phyloP scores from a whole-genome alignment of 2,888 invertebrate genomes.

The Acanthoscelides obtectus region DNA sequence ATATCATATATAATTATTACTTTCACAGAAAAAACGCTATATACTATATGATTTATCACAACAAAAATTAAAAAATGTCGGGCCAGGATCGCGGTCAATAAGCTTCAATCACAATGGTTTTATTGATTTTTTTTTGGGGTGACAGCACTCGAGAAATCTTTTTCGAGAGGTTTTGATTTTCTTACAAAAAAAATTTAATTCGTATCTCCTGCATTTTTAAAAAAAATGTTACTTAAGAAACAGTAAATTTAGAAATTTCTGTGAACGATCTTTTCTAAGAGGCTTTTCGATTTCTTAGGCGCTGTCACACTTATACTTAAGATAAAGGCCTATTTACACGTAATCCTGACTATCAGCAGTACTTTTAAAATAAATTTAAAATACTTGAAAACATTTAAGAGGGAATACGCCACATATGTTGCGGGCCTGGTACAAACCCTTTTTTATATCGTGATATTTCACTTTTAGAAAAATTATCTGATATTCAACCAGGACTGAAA shows the following conservation, averaged over 20 bases:
- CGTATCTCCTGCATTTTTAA: neutral
- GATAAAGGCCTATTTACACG: constrained; percentile 10
- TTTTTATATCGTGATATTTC: too few relatives aligned
- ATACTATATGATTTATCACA: constrained; percentile 28
- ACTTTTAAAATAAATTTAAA: constrained; percentile 26
- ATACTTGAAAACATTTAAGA: constrained; percentile 22
- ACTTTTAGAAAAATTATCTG: too few relatives aligned
- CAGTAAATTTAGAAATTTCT: too few relatives aligned
- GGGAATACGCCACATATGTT: neutral
- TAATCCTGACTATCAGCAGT: neutral
- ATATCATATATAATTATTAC: constrained; percentile 15
- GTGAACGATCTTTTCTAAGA: too few relatives aligned
- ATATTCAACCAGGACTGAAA: too few relatives aligned
- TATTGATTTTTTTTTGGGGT: neutral
- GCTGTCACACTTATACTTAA: neutral
- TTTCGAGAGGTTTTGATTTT: neutral
- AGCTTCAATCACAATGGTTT: constrained; percentile 6
- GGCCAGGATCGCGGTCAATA: neutral
- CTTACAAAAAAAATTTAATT: neutral
- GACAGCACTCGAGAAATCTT: neutral
- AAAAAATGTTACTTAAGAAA: too few relatives aligned
- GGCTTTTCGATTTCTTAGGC: neutral
- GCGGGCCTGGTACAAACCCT: neutral
- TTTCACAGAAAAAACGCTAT: constrained; percentile 24
- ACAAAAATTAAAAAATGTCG: constrained; percentile 19